Conservation (phyloP, 1,140 invertebrate genomes). For the Whitmania pigra region DNA sequence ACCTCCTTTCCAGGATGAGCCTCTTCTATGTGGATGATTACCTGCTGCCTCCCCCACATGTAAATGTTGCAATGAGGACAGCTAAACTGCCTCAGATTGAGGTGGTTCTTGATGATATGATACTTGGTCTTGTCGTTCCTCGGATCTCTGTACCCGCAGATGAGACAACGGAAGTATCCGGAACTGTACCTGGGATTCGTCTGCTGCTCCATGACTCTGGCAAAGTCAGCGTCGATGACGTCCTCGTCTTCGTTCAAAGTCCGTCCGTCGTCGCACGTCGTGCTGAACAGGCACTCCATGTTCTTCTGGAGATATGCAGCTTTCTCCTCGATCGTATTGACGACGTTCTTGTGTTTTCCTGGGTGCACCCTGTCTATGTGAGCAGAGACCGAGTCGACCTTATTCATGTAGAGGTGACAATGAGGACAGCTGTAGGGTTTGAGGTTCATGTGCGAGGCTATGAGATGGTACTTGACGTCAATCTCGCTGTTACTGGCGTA, state of each 20-base stretch:
- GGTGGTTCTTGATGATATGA: slow-evolving; percentile 18
- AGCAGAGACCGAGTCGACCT: background rate
- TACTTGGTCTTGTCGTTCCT: slow-evolving; percentile 20
- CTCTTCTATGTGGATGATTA: slow-evolving; percentile 6
- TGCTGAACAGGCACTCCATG: slow-evolving; percentile 9
- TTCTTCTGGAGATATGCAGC: slow-evolving; percentile 11
- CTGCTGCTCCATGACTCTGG: background rate
- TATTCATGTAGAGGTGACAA: slow-evolving; percentile 19
- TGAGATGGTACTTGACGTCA: slow-evolving; percentile 19
- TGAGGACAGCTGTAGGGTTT: slow-evolving; percentile 22
- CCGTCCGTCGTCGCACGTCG: background rate
- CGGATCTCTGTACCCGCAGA: slow-evolving; percentile 12
- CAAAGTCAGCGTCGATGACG: slow-evolving; percentile 2
- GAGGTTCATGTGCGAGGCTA: slow-evolving; percentile 19
- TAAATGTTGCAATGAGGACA: slow-evolving; percentile 20
- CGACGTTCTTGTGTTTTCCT: background rate
- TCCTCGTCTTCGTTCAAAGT: background rate
- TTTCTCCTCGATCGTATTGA: slow-evolving; percentile 15
- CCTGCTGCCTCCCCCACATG: slow-evolving; percentile 20
- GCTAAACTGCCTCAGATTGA: slow-evolving; percentile 19
- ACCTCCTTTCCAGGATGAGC: slow-evolving; percentile 15
- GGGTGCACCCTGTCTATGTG: slow-evolving; percentile 20
- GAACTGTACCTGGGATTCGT: slow-evolving; percentile 8
- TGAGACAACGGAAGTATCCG: slow-evolving; percentile 13
- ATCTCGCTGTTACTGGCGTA: slow-evolving; percentile 3